Conservation (phyloP, 2,797 vertebrate genomes). For the Stomatorhinus walkeri region DNA sequence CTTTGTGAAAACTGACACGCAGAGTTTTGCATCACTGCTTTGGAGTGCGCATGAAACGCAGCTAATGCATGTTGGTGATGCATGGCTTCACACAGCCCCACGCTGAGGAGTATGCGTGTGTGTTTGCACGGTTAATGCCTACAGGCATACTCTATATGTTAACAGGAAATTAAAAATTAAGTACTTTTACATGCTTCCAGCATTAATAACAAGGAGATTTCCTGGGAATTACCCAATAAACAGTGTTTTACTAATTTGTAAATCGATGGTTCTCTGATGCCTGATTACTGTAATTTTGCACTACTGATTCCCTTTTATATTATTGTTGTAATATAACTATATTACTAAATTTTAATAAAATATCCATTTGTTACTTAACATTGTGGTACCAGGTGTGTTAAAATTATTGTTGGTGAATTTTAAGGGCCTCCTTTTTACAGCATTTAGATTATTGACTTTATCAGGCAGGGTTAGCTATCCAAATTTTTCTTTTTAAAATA, state of each 20-base stretch:
- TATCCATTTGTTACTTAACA: background rate
- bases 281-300: background rate
- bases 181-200: background rate
- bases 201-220: background rate
- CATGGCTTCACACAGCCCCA: background rate
- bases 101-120: background rate
- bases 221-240: background rate
- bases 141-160: background rate
- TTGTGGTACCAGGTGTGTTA: background rate
- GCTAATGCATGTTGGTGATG: background rate
- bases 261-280: background rate
- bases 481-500: background rate
- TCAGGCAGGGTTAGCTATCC: background rate
- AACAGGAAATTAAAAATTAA: constrained; percentile 3
- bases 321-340: background rate
- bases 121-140: background rate
- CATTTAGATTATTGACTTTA: background rate
- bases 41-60: background rate
- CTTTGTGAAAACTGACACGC: background rate
- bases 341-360: background rate
- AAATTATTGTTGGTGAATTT: background rate
- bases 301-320: background rate
- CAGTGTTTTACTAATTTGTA: background rate
- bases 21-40: background rate
- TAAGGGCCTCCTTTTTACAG: background rate